phyloP scores from a whole-genome alignment of 2,797 vertebrate species.

The Rhinoraja longicauda region DNA sequence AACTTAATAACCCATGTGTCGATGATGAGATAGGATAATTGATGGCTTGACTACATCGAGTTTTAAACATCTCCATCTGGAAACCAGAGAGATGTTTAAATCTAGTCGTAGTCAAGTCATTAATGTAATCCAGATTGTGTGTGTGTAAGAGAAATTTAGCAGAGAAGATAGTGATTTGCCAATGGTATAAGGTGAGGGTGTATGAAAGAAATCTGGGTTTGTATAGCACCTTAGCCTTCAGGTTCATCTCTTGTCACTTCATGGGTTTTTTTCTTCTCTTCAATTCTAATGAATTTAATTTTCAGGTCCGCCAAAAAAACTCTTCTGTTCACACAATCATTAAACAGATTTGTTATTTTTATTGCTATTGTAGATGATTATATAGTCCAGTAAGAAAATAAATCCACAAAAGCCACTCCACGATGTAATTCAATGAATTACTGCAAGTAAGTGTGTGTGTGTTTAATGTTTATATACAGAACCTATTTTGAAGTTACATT shows the following conservation, averaged over 20 bases:
- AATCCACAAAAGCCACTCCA: conserved; percentile 39
- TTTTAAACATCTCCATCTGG: too few species aligned
- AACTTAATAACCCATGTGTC: too few species aligned
- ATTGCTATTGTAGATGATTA: conserved; percentile 37
- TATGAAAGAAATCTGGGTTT: too few species aligned
- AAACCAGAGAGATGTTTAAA: too few species aligned
- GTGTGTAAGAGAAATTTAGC: too few species aligned
- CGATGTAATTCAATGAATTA: conserved; percentile 38
- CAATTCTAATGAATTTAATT: not conserved
- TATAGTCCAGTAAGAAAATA: conserved; percentile 38
- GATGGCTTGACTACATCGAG: too few species aligned
- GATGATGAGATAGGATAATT: too few species aligned
- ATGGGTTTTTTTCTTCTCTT: not conserved
- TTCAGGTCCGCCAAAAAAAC: not conserved
- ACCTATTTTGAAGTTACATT: conserved; percentile 33
- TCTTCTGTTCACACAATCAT: not conserved
- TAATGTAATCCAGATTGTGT: too few species aligned
- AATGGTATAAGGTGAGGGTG: too few species aligned
- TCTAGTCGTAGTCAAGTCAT: too few species aligned
- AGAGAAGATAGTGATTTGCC: too few species aligned
- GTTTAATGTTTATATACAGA: not conserved
- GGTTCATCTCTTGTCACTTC: not conserved
- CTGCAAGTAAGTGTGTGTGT: conserved; percentile 2
- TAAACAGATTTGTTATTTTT: conserved; percentile 36
- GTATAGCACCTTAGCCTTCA: too few species aligned